phyloP scores from a whole-genome alignment of 2,113 vertebrate species.

The Lates calcarifer region DNA sequence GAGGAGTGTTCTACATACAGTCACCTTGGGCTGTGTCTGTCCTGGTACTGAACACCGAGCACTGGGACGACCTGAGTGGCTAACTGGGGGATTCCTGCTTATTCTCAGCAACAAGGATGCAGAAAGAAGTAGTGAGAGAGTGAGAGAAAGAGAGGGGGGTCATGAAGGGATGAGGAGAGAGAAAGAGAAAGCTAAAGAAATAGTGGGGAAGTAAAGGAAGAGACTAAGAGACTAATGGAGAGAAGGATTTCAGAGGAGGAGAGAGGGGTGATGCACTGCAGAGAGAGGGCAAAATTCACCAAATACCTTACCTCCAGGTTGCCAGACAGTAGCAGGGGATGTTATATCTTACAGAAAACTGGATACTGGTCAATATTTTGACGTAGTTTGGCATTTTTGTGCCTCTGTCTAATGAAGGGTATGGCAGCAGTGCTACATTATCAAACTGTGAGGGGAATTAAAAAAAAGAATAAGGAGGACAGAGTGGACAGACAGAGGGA shows the following conservation, averaged over 20 bases:
- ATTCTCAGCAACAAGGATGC: slow-evolving; percentile 27
- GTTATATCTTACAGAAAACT: background rate
- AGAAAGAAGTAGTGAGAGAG: background rate
- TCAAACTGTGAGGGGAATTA: background rate
- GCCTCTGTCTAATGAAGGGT: background rate
- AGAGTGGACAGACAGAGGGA: slow-evolving; percentile 35
- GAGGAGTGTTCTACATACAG: slow-evolving; percentile 75
- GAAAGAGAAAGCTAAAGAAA: background rate
- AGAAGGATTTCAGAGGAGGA: background rate
- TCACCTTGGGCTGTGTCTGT: slow-evolving; percentile 77
- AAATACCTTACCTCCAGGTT: background rate
- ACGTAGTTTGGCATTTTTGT: background rate
- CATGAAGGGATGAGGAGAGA: background rate
- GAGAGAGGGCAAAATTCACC: background rate
- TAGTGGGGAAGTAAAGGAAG: background rate
- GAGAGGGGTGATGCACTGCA: background rate
- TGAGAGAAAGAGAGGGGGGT: slow-evolving; percentile 3
- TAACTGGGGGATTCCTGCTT: slow-evolving; percentile 63
- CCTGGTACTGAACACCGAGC: slow-evolving; percentile 58
- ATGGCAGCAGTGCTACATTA: background rate
- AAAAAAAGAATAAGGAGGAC: slow-evolving; percentile 15
- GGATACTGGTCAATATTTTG: slow-evolving; percentile 13
- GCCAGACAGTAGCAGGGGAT: background rate
- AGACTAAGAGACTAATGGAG: background rate
- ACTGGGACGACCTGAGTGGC: slow-evolving; percentile 49